Evolutionary conservation across 2,888 invertebrate species (phyloP), one percentile per base, ranked within the genome.

Genomic region (Meta bourneti): DNA sequence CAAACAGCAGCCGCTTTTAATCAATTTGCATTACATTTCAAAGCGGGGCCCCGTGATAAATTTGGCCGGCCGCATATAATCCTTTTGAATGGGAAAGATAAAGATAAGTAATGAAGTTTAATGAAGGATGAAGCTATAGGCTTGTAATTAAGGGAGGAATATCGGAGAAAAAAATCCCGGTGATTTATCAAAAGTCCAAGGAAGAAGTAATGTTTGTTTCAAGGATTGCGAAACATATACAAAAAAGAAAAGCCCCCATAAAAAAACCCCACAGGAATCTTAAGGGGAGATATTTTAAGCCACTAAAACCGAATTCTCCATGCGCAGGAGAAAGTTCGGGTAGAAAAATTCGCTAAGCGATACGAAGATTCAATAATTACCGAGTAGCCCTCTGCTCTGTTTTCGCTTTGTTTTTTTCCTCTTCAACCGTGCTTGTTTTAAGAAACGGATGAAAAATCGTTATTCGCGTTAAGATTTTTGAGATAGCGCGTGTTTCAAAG

Each of bases 11-110:
- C 78, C 20, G 85, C 86, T 90, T 90, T 90, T 90, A 90, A 90
- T 90, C 90, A 90, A 90, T 90, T 90, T 90, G 90, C 85, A 90
- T 90, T 90, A 90, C 90, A 85, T 90, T 90, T 90, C 90, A 90
- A 61, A 86, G 90, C 69, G 81, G 71, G 52, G 34, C 1, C 34
- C 77, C 85, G 86, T 90, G 90, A 90, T 90, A 90, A 90, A 90
- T 90, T 81, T 90, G 86, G 90, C 80, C 75, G 51, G 81, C 90
- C 81, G 86, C 90, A 90, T 80, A 90, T 90, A 90, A 90, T 90
- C 90, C 90, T 86, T 86, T 81, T 71, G 90, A 86, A 90, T 86
- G 77, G 86, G 69, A 86, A 81, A 90, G 90, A 90, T 90, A 90
- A 90, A 90, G 90, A 90, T 90, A 90, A 90, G 85, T 90, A 90